These are phyloP conservation scores for Cataglyphis albicans DNA, from an alignment of 2,888 invertebrate species.

Conservation along the genomic window DNA sequence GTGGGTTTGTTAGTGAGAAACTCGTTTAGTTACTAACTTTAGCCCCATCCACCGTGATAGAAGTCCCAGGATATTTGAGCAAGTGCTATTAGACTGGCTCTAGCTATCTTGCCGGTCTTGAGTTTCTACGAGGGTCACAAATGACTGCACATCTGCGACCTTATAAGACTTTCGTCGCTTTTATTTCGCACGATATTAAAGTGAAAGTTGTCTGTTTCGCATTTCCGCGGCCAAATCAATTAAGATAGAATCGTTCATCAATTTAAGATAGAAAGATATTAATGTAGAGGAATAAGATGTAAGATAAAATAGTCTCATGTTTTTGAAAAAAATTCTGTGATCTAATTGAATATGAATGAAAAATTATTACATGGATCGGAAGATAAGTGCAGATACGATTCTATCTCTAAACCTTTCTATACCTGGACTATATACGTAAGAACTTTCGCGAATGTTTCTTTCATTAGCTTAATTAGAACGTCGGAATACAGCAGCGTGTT, in stretches of 20 bases:
- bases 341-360: not conserved
- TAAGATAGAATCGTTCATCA: not conserved
- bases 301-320: not conserved
- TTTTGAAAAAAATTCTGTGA: not conserved
- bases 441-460: constrained; percentile 35
- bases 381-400: constrained; percentile 7
- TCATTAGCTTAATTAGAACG: constrained; percentile 48
- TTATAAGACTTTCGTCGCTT: constrained; percentile 22
- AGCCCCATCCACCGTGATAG: constrained; percentile 66
- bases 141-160: constrained; percentile 29
- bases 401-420: not conserved
- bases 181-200: constrained; percentile 35
- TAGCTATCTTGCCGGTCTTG: constrained; percentile 48
- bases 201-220: not conserved
- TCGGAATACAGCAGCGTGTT: constrained; percentile 13
- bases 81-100: constrained; percentile 55
- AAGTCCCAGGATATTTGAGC: constrained; percentile 67
- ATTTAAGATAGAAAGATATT: not conserved
- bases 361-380: not conserved
- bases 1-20: constrained; percentile 77
- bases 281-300: not conserved
- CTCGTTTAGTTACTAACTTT: constrained; percentile 76
- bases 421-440: not conserved
- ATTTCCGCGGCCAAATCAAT: not conserved
- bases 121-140: constrained; percentile 49